Base-by-base conservation (phyloP, 1,140 invertebrate genomes). In the Grapholita molesta region DNA sequence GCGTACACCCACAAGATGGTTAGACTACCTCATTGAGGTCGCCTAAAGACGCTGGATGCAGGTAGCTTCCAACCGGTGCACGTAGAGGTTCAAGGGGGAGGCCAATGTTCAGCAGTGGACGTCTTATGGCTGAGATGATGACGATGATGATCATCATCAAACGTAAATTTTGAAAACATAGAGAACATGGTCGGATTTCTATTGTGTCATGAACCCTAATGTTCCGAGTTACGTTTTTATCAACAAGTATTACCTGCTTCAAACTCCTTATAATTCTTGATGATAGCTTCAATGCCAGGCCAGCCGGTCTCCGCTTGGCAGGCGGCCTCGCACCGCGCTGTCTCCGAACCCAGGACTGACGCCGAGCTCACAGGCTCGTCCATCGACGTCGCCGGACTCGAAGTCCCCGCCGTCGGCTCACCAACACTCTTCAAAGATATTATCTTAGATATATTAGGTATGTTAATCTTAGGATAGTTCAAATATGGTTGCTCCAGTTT, bases 391-490 rank as follows among this genome's bases (percentile, higher is more conserved):
- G 89, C 88, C 35, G 84, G 88, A 18, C 76, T 83, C 21, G 79
- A 70, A 7, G 73, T 73, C 24, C 74, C 69, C 4, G 70, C 57
- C 18, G 25, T 70, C 11, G 76, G 70, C 32, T 85, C 83, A 64
- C 84, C 77, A 5, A 68, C 72, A 1, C 81, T 76, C 67, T 91
- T 91, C 35, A 92, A 72, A 4, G 88, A 88, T 61, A 91, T 86
- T 70, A 92, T 89, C 72, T 90, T 92, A 42, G 86, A 82, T 68
- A 92, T 84, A 82, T 78, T 88, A n/a, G 90, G 91, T 79, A 92
- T 91, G 57, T 88, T 91, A 68, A 92, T 82, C 28, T 80, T 80
- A 28, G 80, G 77, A 68, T 81, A 83, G 38, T 80, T 73, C 7
- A 73, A 65, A 64, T 55, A 70, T 1, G 74, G 77, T 42, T 78